A percentile compares a stretch with the other conserved stretches of the same genome.
Evolutionary conservation across 2,113 vertebrate species (phyloP).

Genomic region (Apteryx mantelli): DNA sequence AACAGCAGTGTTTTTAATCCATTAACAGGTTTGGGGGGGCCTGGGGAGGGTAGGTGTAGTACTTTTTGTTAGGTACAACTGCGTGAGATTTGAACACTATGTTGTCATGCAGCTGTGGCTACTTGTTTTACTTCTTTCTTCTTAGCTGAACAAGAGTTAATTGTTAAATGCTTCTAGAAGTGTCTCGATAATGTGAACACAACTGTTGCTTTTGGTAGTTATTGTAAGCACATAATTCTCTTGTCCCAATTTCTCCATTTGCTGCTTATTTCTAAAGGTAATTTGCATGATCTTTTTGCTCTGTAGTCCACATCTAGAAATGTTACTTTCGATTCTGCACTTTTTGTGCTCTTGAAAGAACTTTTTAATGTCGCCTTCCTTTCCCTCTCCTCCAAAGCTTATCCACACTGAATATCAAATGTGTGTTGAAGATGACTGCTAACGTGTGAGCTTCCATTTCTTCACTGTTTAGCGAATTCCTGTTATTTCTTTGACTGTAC

Average conservation of each 20-base stretch:
- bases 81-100: not conserved
- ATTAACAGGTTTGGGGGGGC: not conserved
- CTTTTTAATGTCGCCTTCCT: slow-evolving; percentile 11
- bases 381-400: slow-evolving; percentile 1
- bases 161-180: not conserved
- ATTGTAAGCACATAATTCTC: not conserved
- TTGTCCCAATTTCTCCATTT: not conserved
- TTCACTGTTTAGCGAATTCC: not conserved
- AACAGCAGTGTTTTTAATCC: not conserved
- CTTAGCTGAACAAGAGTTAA: not conserved
- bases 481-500: not conserved
- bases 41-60: not conserved
- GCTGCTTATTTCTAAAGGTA: slow-evolving; percentile 14
- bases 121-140: not conserved
- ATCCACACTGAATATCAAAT: not conserved
- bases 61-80: not conserved
- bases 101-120: not conserved
- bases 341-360: not conserved
- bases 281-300: not conserved
- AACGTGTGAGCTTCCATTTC: not conserved
- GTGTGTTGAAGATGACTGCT: not conserved
- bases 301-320: not conserved
- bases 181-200: not conserved
- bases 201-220: not conserved
- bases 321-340: not conserved